A percentile compares a stretch with the other conserved stretches of the same genome.
phyloP scores from a whole-genome alignment of 2,113 vertebrate species.

The Pseudorectes ferrugineus region DNA sequence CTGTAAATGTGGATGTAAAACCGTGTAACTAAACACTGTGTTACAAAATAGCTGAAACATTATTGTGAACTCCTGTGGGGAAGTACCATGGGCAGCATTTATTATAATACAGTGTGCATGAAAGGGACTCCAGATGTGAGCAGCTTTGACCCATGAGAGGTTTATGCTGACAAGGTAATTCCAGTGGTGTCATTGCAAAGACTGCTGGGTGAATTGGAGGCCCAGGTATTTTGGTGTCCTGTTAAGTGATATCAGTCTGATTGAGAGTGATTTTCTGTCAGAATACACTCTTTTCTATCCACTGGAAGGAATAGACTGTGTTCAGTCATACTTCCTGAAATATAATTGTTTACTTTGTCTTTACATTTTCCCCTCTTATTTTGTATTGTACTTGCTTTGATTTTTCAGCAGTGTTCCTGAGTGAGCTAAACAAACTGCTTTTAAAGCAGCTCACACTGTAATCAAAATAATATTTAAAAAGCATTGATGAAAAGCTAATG shows the following conservation, averaged over 20 bases:
- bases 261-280: not conserved
- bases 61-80: not conserved
- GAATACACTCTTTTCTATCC: not conserved
- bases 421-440: constrained; percentile 31
- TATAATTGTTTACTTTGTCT: constrained; percentile 48
- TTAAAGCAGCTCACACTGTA: constrained; percentile 30
- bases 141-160: not conserved
- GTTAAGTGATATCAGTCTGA: not conserved
- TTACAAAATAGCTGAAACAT: not conserved
- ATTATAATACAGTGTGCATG: not conserved
- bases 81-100: not conserved
- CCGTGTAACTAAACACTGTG: not conserved
- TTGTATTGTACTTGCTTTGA: constrained; percentile 35
- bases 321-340: constrained; percentile 32
- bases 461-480: constrained; percentile 58
- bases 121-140: not conserved
- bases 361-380: constrained; percentile 42
- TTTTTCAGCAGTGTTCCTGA: not conserved
- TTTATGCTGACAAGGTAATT: not conserved
- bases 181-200: not conserved
- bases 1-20: not conserved
- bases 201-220: not conserved
- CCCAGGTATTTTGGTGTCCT: not conserved
- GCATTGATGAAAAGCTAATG: constrained; percentile 25
- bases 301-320: not conserved